These are phyloP conservation scores for Linepithema humile DNA, from an alignment of 1,140 invertebrate species.

Conservation along the genomic window DNA sequence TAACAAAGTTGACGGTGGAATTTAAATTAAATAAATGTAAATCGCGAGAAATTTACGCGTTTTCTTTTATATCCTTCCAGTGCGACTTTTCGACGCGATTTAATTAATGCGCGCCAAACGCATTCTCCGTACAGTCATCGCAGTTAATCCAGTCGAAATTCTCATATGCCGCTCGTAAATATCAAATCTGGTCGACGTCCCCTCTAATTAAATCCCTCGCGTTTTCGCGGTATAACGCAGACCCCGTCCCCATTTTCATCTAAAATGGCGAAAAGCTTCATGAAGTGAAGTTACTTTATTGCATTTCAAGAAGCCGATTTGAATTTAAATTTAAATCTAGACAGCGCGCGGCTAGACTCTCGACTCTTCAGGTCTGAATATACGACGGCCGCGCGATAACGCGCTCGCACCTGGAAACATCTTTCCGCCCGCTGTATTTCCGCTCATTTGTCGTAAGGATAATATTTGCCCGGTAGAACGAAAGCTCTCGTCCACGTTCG, in stretches of 20 bases:
- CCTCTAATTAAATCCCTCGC: slow-evolving; percentile 47
- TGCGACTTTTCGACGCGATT: not conserved
- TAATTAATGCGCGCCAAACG: slow-evolving; percentile 3
- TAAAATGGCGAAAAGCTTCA: slow-evolving; percentile 40
- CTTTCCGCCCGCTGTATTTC: slow-evolving; percentile 27
- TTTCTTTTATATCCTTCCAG: not conserved
- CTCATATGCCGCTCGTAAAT: slow-evolving; percentile 51
- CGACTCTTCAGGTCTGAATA: slow-evolving; percentile 16
- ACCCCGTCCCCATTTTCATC: slow-evolving; percentile 26
- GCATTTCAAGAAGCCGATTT: slow-evolving; percentile 55
- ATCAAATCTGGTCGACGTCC: slow-evolving; percentile 42
- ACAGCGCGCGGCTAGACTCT: not conserved
- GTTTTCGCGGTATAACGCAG: slow-evolving; percentile 5
- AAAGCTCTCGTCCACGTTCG: not conserved
- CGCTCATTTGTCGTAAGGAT: slow-evolving; percentile 11
- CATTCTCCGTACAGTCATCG: not conserved
- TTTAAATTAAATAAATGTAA: too few relatives aligned
- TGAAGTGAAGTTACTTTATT: slow-evolving; percentile 55
- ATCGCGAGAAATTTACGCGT: not conserved
- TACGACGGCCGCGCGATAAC: slow-evolving; percentile 28
- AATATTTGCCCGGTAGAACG: slow-evolving; percentile 28
- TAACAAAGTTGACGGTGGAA: not conserved
- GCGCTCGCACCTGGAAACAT: slow-evolving; percentile 7
- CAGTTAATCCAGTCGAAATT: slow-evolving; percentile 43
- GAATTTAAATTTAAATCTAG: slow-evolving; percentile 57